Conservation (phyloP, 2,888 invertebrate species). For the Zeuzera pyrina region DNA sequence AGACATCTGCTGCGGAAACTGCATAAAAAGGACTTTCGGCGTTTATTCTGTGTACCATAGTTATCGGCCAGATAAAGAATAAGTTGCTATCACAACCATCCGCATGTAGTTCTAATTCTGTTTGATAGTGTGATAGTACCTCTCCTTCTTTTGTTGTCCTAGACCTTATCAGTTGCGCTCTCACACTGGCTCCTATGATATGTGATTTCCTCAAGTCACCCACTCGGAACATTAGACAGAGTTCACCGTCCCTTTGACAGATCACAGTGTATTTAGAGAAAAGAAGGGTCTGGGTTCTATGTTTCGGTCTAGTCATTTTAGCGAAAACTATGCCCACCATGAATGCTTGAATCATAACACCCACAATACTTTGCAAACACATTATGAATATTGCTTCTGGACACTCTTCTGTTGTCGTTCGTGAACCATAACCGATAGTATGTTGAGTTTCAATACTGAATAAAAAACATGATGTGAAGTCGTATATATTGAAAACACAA, state of each 20-base stretch:
- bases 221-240: conserved; percentile 90
- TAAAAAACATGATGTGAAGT: conserved; percentile 90
- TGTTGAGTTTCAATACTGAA: conserved; percentile 96
- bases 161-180: conserved; percentile 87
- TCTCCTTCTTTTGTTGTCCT: conserved; percentile 91
- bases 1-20: conserved; percentile 86
- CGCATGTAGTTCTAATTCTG: conserved; percentile 78
- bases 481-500: conserved; percentile 85
- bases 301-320: conserved; percentile 93
- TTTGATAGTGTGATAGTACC: conserved; percentile 84
- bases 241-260: conserved; percentile 85
- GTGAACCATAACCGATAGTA: conserved; percentile 91
- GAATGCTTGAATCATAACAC: conserved; percentile 86
- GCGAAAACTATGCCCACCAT: conserved; percentile 91
- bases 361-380: conserved; percentile 91
- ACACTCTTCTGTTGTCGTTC: conserved; percentile 90
- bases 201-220: conserved; percentile 93
- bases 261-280: conserved; percentile 90
- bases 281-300: conserved; percentile 90
- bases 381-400: conserved; percentile 91
- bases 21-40: conserved; percentile 87
- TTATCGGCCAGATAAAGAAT: conserved; percentile 95
- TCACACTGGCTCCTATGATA: conserved; percentile 89
- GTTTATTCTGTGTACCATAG: conserved; percentile 90
- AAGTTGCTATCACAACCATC: conserved; percentile 87